Conservation (phyloP, 2,113 vertebrate genomes). For the Euleptes europaea region DNA sequence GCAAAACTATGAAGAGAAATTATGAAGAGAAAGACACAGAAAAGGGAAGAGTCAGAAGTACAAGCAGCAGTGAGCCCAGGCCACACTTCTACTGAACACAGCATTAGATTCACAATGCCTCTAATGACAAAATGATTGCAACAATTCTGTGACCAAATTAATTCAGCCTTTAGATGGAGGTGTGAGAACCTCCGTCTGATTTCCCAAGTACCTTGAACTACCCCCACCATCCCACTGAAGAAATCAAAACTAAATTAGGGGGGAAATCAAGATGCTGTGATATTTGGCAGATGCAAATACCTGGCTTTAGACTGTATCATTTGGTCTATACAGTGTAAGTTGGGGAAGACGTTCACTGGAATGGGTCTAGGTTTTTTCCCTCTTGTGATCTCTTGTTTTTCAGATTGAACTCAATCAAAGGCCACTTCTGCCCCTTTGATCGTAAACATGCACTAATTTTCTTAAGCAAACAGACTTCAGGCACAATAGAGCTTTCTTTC, state of each 20-base stretch:
- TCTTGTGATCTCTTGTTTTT: background rate
- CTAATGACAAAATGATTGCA: fast-evolving
- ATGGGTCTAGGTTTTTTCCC: background rate
- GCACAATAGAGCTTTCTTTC: background rate
- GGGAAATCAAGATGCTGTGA: fast-evolving
- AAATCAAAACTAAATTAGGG: background rate
- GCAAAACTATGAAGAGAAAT: background rate
- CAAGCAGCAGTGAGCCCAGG: background rate
- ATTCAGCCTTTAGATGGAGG: fast-evolving
- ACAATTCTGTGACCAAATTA: background rate
- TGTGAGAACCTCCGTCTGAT: fast-evolving
- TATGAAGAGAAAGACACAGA: background rate
- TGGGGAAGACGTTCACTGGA: fast-evolving
- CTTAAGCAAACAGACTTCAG: background rate
- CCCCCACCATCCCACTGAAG: too few species aligned
- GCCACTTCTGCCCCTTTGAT: background rate
- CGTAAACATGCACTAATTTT: fast-evolving
- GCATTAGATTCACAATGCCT: background rate
- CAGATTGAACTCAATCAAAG: background rate
- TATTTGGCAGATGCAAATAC: fast-evolving
- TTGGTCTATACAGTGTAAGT: fast-evolving
- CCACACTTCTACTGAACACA: background rate
- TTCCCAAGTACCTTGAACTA: background rate
- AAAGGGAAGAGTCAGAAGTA: background rate
- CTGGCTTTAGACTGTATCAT: fast-evolving